These are phyloP conservation scores for Trachelus tabidus DNA, from an alignment of 2,888 invertebrate genomes.

Conservation along the genomic window DNA sequence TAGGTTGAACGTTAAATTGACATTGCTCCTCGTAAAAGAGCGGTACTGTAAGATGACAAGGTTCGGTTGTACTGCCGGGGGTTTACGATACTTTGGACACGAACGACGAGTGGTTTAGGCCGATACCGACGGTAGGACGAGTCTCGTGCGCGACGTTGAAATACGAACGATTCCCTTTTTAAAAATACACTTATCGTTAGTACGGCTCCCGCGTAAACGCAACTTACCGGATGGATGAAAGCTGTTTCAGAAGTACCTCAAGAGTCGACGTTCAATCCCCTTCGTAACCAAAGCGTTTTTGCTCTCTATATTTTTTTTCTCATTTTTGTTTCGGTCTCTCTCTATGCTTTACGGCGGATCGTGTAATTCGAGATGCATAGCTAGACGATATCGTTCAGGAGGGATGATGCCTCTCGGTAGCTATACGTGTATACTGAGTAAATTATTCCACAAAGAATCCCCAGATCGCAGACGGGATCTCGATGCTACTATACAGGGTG, in stretches of 20 bases:
- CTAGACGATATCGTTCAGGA: not conserved
- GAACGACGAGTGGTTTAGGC: not conserved
- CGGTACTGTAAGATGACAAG: not conserved
- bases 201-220: not conserved
- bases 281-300: not conserved
- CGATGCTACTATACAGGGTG: not conserved
- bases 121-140: not conserved
- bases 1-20: slow-evolving; percentile 60
- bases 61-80: not conserved
- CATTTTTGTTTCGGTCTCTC: not conserved
- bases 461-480: not conserved
- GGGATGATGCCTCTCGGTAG: not conserved
- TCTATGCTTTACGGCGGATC: not conserved
- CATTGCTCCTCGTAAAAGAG: not conserved
- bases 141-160: not conserved
- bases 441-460: not conserved
- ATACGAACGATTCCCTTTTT: not conserved
- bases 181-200: not conserved
- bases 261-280: not conserved
- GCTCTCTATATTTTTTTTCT: not conserved
- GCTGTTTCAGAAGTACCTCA: not conserved
- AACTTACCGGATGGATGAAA: not conserved
- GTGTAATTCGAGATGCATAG: not conserved
- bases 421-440: not conserved
- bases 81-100: not conserved